These are phyloP conservation scores for Himalopsyche phryganea DNA, from an alignment of 1,140 invertebrate species.

Conservation along the genomic window DNA sequence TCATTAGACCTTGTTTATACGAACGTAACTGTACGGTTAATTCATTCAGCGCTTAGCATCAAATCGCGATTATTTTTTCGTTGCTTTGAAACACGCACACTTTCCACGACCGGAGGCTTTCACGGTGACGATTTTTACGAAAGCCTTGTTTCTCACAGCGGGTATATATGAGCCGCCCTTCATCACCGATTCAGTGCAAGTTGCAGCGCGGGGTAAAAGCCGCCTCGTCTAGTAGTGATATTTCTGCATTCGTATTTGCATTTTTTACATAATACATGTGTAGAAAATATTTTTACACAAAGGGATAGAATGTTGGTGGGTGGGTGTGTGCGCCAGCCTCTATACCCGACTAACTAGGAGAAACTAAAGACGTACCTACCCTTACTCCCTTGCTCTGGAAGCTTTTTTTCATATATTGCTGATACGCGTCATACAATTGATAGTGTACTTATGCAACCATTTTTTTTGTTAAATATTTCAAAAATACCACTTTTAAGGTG, in stretches of 20 bases:
- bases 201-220: constrained; percentile 4
- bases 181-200: neutral
- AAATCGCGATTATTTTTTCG: too few species aligned
- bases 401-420: too few species aligned
- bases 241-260: constrained; percentile 33
- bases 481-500: too few species aligned
- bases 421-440: too few species aligned
- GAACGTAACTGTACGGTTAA: too few species aligned
- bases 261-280: constrained; percentile 35
- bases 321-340: constrained; percentile 1
- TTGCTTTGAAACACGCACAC: too few species aligned
- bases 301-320: constrained; percentile 22
- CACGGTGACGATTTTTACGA: neutral
- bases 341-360: constrained; percentile 13
- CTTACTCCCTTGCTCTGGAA: too few species aligned
- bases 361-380: constrained; percentile 14
- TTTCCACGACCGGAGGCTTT: too few species aligned
- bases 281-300: constrained; percentile 32
- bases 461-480: too few species aligned
- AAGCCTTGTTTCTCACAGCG: neutral
- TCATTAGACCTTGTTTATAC: too few species aligned
- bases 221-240: constrained; percentile 21
- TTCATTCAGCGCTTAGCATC: too few species aligned
- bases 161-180: neutral
- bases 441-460: too few species aligned